Evolutionary conservation across 2,888 invertebrate genomes (phyloP), one percentile per base, ranked within the genome.

Genomic region (Catonia carolina): DNA sequence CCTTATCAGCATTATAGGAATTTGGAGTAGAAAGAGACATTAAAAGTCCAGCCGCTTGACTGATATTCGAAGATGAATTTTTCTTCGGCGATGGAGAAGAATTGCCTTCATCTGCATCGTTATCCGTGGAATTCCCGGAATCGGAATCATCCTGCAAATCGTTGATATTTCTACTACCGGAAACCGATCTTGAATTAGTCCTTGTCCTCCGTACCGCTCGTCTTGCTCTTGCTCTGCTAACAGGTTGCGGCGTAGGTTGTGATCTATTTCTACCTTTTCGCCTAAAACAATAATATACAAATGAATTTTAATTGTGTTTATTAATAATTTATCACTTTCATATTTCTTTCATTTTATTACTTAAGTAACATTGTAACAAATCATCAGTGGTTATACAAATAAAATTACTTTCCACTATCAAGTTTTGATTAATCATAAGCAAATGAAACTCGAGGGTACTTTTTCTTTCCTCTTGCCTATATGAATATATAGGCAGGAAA

Each of bases 231-330:
- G 53, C 23, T 23, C 53, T 49, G 36, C 53, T 42, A n/a, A 37
- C 42, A 17, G 54, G 35, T 23, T 58, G 58, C 1, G 48, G 50
- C 10, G 50, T 37, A 36, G 42, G 49, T 17, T 58, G 58, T 35
- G 58, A 54, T 54, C 45, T 53, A 45, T 50, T 54, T 10, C 58
- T 31, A 2, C 54, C 58, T 58, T 58, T 58, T 20, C 58, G 54
- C 45, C 50, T 58, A n/a, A 14, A 27, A 18, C 2, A 8, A 45
- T 12, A 6, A 5, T 18, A 4, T 15, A 14, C n/a, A 37, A 37
- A 15, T 10, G 17, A 37, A 37, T 15, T 37, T 37, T 37, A 10
- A 37, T 37, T n/a, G n/a, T n/a, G n/a, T n/a, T n/a, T n/a, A n/a
- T n/a, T n/a, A n/a, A n/a, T n/a, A n/a, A n/a, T n/a, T n/a, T n/a